These are phyloP conservation scores for Corythornis madagascariensis DNA, from an alignment of 2,113 vertebrate species.

Conservation along the genomic window DNA sequence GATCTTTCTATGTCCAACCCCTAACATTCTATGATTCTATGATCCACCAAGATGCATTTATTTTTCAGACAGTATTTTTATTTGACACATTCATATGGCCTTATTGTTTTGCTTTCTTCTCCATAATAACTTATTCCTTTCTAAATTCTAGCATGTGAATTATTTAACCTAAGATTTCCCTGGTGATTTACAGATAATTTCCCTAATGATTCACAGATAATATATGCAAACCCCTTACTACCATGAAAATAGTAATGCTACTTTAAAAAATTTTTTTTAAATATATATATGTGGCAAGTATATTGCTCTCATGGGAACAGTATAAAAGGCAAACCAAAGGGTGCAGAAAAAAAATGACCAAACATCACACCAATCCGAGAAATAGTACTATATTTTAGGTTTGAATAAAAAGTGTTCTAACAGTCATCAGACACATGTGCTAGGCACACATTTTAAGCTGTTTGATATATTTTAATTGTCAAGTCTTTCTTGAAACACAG, in stretches of 20 bases:
- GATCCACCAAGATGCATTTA: background rate
- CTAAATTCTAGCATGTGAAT: background rate
- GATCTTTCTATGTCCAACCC: no score
- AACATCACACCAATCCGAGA: background rate
- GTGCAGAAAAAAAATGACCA: background rate
- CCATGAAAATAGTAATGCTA: background rate
- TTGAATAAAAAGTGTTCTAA: background rate
- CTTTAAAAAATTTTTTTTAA: background rate
- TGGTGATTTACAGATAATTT: background rate
- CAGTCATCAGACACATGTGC: background rate
- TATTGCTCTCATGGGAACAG: background rate
- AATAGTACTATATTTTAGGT: background rate
- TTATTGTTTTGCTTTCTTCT: background rate
- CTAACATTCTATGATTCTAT: no score
- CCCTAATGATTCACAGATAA: background rate
- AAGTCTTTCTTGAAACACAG: background rate
- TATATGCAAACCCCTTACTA: conserved; percentile 1
- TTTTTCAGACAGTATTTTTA: background rate
- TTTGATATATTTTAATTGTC: background rate
- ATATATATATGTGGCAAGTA: background rate
- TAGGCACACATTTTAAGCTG: background rate
- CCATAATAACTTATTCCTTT: background rate
- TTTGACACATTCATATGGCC: background rate
- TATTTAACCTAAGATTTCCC: conserved; percentile 29
- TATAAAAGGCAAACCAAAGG: background rate